Percentiles rank a stretch among this genome's conserved stretches.
Evolutionary conservation across 2,888 invertebrate genomes (phyloP).

Genomic region (Pyrochroa serraticornis): DNA sequence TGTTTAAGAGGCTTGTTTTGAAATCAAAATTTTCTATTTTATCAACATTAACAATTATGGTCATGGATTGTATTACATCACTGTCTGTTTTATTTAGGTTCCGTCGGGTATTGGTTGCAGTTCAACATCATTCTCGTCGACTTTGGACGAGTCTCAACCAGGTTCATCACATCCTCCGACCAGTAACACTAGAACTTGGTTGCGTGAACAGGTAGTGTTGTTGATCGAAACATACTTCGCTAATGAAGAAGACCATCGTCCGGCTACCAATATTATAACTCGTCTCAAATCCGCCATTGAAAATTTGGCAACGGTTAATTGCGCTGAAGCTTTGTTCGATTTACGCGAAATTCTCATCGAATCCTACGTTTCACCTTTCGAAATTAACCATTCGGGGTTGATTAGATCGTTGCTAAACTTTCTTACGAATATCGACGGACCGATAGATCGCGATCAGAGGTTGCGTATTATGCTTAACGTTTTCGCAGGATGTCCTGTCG

Average conservation of each 20-base stretch:
- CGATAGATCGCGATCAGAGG: conserved; percentile 69
- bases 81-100: conserved; percentile 42
- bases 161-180: conserved; percentile 55
- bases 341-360: conserved; percentile 85
- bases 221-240: conserved; percentile 58
- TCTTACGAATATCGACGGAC: conserved; percentile 67
- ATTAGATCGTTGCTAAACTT: conserved; percentile 87
- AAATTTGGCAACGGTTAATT: conserved; percentile 71
- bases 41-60: too few species aligned
- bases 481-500: conserved; percentile 81
- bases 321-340: conserved; percentile 75
- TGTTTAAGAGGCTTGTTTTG: too few species aligned
- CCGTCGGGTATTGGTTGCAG: conserved; percentile 62
- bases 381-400: conserved; percentile 96
- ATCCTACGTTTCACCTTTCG: conserved; percentile 97
- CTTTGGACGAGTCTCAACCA: conserved; percentile 58
- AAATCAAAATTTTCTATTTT: too few species aligned
- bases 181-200: conserved; percentile 76
- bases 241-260: conserved; percentile 67
- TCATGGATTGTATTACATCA: too few species aligned
- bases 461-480: conserved; percentile 89
- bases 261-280: conserved; percentile 81
- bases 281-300: conserved; percentile 80
- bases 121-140: conserved; percentile 61
- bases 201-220: conserved; percentile 78